A percentile compares a stretch with the other conserved stretches of the same genome.
Evolutionary conservation across 1,140 invertebrate species (phyloP).

Genomic region (Papilio glaucus): DNA sequence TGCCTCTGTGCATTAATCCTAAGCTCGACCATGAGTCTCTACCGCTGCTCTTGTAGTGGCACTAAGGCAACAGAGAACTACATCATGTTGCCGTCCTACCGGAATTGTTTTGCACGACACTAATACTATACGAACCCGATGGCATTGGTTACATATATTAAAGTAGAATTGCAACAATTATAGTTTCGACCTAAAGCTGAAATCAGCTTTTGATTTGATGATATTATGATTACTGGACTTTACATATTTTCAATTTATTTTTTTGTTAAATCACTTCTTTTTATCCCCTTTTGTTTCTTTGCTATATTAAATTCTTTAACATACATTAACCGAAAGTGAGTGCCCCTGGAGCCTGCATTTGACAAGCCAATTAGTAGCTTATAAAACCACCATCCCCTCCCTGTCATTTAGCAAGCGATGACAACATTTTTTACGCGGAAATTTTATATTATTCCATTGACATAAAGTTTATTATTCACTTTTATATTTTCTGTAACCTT

Average conservation of each 20-base stretch:
- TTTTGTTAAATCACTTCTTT: not conserved
- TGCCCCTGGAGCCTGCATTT: constrained; percentile 20
- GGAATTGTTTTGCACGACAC: too few relatives aligned
- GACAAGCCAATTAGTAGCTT: constrained; percentile 38
- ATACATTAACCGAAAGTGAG: constrained; percentile 26
- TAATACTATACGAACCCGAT: too few relatives aligned
- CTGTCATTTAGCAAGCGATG: constrained; percentile 32
- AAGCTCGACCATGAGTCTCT: too few relatives aligned
- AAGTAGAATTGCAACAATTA: too few relatives aligned
- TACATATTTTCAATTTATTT: not conserved
- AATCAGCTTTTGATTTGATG: too few relatives aligned
- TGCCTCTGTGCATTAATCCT: too few relatives aligned
- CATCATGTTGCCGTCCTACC: too few relatives aligned
- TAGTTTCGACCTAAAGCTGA: too few relatives aligned
- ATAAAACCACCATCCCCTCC: constrained; percentile 34
- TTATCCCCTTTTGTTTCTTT: constrained; percentile 5
- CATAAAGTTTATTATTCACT: not conserved
- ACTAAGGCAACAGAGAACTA: too few relatives aligned
- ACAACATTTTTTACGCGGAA: constrained; percentile 28
- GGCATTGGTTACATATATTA: too few relatives aligned
- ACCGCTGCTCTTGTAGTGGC: too few relatives aligned
- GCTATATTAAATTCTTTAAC: constrained; percentile 27
- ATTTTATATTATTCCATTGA: constrained; percentile 14
- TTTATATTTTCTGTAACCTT: not conserved
- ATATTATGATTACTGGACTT: not conserved